Evolutionary conservation across 2,888 invertebrate genomes (phyloP).

Genomic region (Acleris emargana): DNA sequence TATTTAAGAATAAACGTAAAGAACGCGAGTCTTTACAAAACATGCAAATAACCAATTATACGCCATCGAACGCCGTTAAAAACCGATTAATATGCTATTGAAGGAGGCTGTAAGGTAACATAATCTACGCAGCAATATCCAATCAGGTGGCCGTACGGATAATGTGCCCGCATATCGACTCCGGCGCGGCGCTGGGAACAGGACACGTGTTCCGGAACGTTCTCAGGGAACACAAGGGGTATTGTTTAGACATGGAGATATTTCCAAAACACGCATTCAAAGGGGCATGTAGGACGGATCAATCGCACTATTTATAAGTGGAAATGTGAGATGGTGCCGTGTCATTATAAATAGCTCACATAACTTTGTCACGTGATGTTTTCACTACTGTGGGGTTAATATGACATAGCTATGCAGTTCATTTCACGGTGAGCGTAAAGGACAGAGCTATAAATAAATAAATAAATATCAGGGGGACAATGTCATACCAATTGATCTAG

Average conservation of each 20-base stretch:
- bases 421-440: too few species aligned
- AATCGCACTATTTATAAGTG: neutral
- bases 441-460: too few species aligned
- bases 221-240: constrained; percentile 32
- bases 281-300: neutral
- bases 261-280: constrained; percentile 17
- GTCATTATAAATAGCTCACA: too few species aligned
- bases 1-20: too few species aligned
- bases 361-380: too few species aligned
- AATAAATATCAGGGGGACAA: too few species aligned
- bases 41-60: constrained; percentile 26
- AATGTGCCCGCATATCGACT: constrained; percentile 70
- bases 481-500: too few species aligned
- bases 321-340: too few species aligned
- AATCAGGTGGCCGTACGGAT: constrained; percentile 41
- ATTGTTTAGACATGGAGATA: constrained; percentile 31
- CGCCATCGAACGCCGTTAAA: constrained; percentile 18
- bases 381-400: too few species aligned
- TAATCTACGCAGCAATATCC: constrained; percentile 36
- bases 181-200: constrained; percentile 39
- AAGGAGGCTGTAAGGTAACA: constrained; percentile 27
- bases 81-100: constrained; percentile 20
- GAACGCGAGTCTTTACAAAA: constrained; percentile 6
- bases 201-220: constrained; percentile 65
- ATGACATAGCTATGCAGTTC: too few species aligned